phyloP scores from a whole-genome alignment of 2,797 vertebrate genomes.

The Acrossocheilus fasciatus region DNA sequence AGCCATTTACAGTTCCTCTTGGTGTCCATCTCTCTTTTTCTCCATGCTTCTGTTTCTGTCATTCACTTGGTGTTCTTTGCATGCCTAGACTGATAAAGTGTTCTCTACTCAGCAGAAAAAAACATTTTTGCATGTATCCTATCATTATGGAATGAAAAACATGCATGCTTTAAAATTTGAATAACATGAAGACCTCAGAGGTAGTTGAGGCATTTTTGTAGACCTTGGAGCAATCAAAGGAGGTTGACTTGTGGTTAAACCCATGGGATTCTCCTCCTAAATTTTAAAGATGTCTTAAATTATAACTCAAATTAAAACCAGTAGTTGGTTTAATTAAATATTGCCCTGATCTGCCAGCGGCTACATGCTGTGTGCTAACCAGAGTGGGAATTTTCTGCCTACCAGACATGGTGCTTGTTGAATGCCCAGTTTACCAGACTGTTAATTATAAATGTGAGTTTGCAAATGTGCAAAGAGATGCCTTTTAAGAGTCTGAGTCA shows the following conservation, averaged over 20 bases:
- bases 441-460: neutral
- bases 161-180: constrained; percentile 71
- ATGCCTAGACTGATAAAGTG: constrained; percentile 57
- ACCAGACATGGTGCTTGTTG: neutral
- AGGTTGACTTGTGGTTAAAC: constrained; percentile 62
- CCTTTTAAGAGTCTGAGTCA: neutral
- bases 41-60: constrained; percentile 26
- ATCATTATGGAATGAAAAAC: constrained; percentile 82
- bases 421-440: neutral
- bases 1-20: neutral
- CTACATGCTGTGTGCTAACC: constrained; percentile 11
- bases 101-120: constrained; percentile 39
- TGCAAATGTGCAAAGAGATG: neutral
- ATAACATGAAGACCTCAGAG: constrained; percentile 65
- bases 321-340: constrained; percentile 49
- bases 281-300: constrained; percentile 65
- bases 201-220: constrained; percentile 41
- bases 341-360: constrained; percentile 44
- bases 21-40: constrained; percentile 12
- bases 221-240: constrained; percentile 63
- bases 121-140: constrained; percentile 72
- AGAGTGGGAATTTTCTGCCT: constrained; percentile 4
- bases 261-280: constrained; percentile 50
- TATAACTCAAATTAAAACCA: constrained; percentile 67
- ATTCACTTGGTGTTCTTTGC: constrained; percentile 29